Evolutionary conservation across 2,113 vertebrate species (phyloP), one percentile per base, ranked within the genome.

Genomic region (Phrynosoma platyrhinos): DNA sequence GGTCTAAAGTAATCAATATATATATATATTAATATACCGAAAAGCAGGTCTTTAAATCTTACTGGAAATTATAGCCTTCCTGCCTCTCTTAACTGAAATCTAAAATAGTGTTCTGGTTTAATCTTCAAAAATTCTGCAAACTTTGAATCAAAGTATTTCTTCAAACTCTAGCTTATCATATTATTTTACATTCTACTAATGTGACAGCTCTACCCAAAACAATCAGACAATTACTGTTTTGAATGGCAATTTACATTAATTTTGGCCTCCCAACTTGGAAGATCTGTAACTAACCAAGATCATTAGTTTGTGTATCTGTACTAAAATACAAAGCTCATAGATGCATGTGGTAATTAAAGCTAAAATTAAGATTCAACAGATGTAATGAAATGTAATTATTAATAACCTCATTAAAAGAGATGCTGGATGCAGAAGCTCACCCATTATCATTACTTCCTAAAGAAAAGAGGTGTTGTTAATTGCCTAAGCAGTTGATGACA

Each of bases 341-440:
- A 88, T 90, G 89, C 8, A 66, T 90, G 74, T 84, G 80, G 69
- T 79, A 95, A 95, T 88, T 95, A 84, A 94, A 94, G 87, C 88
- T 90, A 93, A 90, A 95, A 93, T 93, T 92, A 88, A 40, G 9
- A 93, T 93, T 93, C 92, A 91, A 84, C 81, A 92, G 52, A 91
- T 93, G 14, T 92, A 95, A 94, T 91, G 87, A 92, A 32, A 91
- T 91, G 84, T 91, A 82, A 93, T 84, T 93, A 91, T 92, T 95
- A 96, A 96, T 95, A 94, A 91, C 25, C n/a, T 92, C 74, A 96
- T 96, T 96, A 86, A 92, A 93, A 91, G 85, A 64, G 88, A 91
- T 93, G 85, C 96, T 93, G 79, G 92, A 94, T 95, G 90, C 85
- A 93, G 95, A 95, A 79, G 71, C 74, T 94, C 81, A 87, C 69